Evolutionary conservation across 2,797 vertebrate genomes (phyloP), one percentile per base, ranked within the genome.

Genomic region (Aulostomus chinensis): DNA sequence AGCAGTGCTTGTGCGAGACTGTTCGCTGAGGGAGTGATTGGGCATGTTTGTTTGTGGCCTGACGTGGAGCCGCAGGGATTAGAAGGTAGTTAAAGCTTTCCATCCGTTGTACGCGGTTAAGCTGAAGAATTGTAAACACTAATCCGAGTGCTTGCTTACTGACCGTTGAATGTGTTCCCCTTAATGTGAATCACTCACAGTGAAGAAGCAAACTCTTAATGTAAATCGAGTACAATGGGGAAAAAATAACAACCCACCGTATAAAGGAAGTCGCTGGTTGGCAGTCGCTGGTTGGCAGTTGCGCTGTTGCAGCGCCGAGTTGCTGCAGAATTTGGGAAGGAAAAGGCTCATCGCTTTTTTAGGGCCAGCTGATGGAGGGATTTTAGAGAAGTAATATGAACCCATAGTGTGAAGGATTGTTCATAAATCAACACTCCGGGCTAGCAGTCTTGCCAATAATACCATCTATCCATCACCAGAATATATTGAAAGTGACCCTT

Each of bases 381-480:
- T n/a, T n/a, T n/a, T n/a, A n/a, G n/a, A n/a, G n/a, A n/a, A n/a
- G n/a, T n/a, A n/a, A n/a, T n/a, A n/a, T 5, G 15, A 42, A 41
- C 70, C 41, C 40, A 4, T 8, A 52, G 55, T 52, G 46, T 67
- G 57, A 70, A 43, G 31, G 65, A 74, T 74, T 48, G 65, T 56
- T 68, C 60, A 76, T 75, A 68, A 83, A 78, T 84, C 73, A 72
- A 52, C 28, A 48, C n/a, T n/a, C n/a, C n/a, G n/a, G n/a, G n/a
- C n/a, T n/a, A n/a, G n/a, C n/a, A n/a, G n/a, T n/a, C n/a, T n/a
- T n/a, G n/a, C n/a, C n/a, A n/a, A n/a, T n/a, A n/a, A n/a, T n/a
- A 42, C 28, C 16, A 39, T 65, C 58, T 13, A 67, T 81, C 68
- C 45, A 63, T 83, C 78, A 73, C 49, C 7, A 3, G 7, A 5